These are phyloP conservation scores for human (Homo sapiens) DNA, from an alignment of 2,113 vertebrate genomes.

Conservation along the genomic window DNA sequence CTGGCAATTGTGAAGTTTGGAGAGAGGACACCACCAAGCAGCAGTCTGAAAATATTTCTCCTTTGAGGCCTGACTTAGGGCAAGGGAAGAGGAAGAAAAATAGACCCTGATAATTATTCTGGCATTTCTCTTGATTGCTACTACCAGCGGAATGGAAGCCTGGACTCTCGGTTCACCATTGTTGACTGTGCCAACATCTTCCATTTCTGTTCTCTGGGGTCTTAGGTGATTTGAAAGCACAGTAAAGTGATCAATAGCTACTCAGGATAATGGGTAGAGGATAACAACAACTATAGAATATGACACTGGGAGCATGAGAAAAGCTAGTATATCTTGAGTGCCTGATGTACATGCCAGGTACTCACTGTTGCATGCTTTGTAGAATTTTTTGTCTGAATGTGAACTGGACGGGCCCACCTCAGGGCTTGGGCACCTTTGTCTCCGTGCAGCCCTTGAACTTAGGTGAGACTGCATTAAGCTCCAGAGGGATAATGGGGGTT, in stretches of 20 bases:
- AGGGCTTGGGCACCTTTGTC: too few relatives aligned
- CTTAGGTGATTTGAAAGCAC: neutral
- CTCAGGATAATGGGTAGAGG: neutral
- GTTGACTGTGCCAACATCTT: neutral
- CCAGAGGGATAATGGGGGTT: fast-evolving
- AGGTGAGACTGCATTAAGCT: fast-evolving
- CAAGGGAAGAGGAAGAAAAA: too few relatives aligned
- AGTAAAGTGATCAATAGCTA: neutral
- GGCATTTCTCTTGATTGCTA: neutral
- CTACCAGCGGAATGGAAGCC: fast-evolving
- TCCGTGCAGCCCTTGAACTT: fast-evolving
- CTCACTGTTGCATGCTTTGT: too few relatives aligned
- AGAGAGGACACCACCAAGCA: neutral
- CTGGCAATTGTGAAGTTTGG: fast-evolving
- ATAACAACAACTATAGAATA: fast-evolving
- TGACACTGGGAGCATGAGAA: fast-evolving
- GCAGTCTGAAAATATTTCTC: neutral
- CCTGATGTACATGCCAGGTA: fast-evolving
- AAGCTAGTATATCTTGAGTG: fast-evolving
- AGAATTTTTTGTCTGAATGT: neutral
- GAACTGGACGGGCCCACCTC: fast-evolving
- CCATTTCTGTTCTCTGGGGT: neutral
- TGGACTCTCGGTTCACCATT: fast-evolving
- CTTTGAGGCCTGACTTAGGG: neutral
- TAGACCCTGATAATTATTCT: fast-evolving